phyloP scores from a whole-genome alignment of 2,888 invertebrate species.

The Epistrophe grossulariae region DNA sequence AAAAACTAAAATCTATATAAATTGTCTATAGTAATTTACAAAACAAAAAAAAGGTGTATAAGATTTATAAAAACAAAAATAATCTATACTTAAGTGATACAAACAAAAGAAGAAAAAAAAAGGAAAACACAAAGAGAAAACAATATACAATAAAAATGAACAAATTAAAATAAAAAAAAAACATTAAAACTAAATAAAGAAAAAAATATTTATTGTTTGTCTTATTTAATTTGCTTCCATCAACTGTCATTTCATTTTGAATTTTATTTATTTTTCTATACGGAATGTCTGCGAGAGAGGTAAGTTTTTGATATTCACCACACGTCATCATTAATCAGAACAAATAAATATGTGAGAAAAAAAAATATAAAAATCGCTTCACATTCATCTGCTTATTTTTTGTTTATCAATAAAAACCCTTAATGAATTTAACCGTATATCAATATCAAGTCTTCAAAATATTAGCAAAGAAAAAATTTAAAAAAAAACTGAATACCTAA shows the following conservation, averaged over 20 bases:
- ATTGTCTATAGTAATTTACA: conserved; percentile 65
- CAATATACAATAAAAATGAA: conserved; percentile 58
- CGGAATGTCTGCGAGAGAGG: not conserved
- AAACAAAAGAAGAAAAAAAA: conserved; percentile 2
- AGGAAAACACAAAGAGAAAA: conserved; percentile 47
- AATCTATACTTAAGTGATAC: conserved; percentile 67
- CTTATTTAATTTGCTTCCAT: conserved; percentile 73
- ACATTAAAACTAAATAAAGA: conserved; percentile 20
- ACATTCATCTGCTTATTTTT: conserved; percentile 69
- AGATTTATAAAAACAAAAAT: conserved; percentile 64
- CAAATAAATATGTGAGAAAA: conserved; percentile 12
- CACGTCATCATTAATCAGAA: conserved; percentile 19
- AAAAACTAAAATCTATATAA: conserved; percentile 39
- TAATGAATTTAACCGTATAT: conserved; percentile 41
- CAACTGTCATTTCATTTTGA: conserved; percentile 49
- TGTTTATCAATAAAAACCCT: conserved; percentile 22
- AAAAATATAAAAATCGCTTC: conserved; percentile 33
- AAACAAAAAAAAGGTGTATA: conserved; percentile 47
- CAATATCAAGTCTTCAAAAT: conserved; percentile 45
- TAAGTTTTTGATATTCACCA: conserved; percentile 26
- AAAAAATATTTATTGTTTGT: conserved; percentile 52
- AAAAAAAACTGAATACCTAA: conserved; percentile 16
- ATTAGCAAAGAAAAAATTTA: conserved; percentile 7
- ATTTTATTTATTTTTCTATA: conserved; percentile 8
- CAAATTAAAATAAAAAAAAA: conserved; percentile 39